Percentiles rank a stretch among this genome's conserved stretches.
Conservation (phyloP, 2,113 vertebrate species). For the human region DNA sequence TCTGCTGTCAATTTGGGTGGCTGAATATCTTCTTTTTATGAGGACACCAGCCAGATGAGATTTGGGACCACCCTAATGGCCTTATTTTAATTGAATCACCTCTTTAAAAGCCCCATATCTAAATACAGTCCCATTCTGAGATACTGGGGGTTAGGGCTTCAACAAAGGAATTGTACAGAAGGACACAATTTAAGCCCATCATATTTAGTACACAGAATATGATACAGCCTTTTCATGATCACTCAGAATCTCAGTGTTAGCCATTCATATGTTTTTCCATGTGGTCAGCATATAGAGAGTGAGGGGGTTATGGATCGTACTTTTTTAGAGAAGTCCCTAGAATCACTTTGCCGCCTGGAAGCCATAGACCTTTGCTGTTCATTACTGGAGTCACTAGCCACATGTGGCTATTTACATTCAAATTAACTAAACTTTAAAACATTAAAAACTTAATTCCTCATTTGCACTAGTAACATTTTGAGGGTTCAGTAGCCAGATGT, state of each 20-base stretch:
- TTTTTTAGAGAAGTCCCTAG: neutral
- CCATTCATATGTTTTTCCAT: neutral
- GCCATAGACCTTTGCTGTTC: neutral
- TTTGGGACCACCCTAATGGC: neutral
- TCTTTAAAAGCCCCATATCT: neutral
- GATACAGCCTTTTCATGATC: neutral
- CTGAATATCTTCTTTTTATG: neutral
- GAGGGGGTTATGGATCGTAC: neutral
- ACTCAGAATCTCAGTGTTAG: neutral
- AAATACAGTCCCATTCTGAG: neutral
- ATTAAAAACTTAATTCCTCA: neutral
- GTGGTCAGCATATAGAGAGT: neutral
- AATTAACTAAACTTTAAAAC: neutral
- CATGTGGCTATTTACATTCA: neutral
- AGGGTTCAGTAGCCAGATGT: neutral
- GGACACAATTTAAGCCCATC: neutral
- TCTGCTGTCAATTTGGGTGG: neutral
- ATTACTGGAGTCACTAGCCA: neutral
- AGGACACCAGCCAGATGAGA: neutral
- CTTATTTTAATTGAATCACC: neutral
- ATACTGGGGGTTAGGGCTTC: neutral
- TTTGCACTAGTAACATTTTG: neutral
- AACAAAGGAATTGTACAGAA: neutral
- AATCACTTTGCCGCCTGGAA: neutral
- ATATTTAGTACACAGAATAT: neutral